Evolutionary conservation across 2,797 vertebrate genomes (phyloP), one percentile per base, ranked within the genome.

Genomic region (Falco berigora): DNA sequence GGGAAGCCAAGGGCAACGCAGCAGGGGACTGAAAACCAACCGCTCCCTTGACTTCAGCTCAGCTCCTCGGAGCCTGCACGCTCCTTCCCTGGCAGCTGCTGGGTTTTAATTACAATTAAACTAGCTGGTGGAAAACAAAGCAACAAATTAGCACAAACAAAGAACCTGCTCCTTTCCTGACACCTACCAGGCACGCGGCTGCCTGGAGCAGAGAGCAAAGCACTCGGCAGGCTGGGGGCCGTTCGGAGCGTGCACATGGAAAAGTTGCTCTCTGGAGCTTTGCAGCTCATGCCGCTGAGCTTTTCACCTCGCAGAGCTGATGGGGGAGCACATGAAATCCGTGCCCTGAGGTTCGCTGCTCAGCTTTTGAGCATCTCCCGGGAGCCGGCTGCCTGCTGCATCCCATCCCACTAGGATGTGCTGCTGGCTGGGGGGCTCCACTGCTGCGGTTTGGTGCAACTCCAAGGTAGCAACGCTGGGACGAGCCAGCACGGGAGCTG

Each of bases 91-190:
- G 73, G 97, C 86, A 97, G 98, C 97, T 94, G 96, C 97, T 98
- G 96, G 97, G 97, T 98, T 98, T 98, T 98, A 98, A 99, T 99
- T 98, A 98, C 98, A 98, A 98, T 98, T 98, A 92, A 98, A 98
- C 98, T 97, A 98, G 98, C 98, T 98, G 97, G 95, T 86, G 97
- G 98, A 98, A 98, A 98, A 98, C 96, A 97, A 96, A 97, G 88
- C 68, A 93, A 85, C 90, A 91, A 90, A 95, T 97, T 67, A 94
- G 75, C 75, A 47, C 40, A 68, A 67, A 74, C 73, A 32, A 79
- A 72, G 86, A 92, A 44, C 30, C 69, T 38, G 80, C 86, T 94
- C 66, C 38, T 92, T 79, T 49, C 25, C 62, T 28, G 53, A 36
- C 86, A 63, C 69, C 83, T 25, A 6, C 25, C 61, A 90, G 73